Evolutionary conservation across 1,140 invertebrate species (phyloP), one percentile per base, ranked within the genome.

Genomic region (Dinoponera quadriceps): DNA sequence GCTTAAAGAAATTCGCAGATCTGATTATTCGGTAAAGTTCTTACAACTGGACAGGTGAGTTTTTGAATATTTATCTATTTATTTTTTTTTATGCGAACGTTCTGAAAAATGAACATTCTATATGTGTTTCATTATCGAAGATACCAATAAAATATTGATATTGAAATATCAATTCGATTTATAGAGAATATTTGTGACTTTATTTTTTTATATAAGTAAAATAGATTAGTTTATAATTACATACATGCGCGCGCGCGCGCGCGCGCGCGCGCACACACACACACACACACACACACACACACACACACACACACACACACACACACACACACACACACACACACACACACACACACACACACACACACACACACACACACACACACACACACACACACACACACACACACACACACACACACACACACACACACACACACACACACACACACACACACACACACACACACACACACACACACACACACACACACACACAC

Each of bases 41-140:
- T 51, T 33, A 63, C 38, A 85, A 72, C 44, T 86, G 1, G 85
- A 88, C 29, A 65, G 78, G 92, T 92, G 85, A 88, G 66, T 62
- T 66, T 27, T 44, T 44, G 38, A 9, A 27, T 74, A 63, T 48
- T 44, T 74, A 38, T 75, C 68, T 75, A 44, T 38, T 27, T 63
- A 71, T 60, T 44, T 44, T 5, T 33, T 33, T 33, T 7, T 7
- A 33, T 33, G 33, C 33, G 7, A 33, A 33, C 7, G 7, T 2
- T 33, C 7, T 33, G n/a, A 33, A 33, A 33, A 33, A 33, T 33
- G 2, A 3, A 7, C 7, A 7, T 33, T 2, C 7, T 33, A 7
- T 33, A 7, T 33, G 33, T 33, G 7, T 33, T 33, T 7, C 2
- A 7, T 33, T 33, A 33, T 7, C 33, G 7, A 33, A 33, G 33